Percentiles rank a stretch among this genome's conserved stretches.
Evolutionary conservation across 2,888 invertebrate species (phyloP).

Genomic region (Lordiphosa fenestrarum): DNA sequence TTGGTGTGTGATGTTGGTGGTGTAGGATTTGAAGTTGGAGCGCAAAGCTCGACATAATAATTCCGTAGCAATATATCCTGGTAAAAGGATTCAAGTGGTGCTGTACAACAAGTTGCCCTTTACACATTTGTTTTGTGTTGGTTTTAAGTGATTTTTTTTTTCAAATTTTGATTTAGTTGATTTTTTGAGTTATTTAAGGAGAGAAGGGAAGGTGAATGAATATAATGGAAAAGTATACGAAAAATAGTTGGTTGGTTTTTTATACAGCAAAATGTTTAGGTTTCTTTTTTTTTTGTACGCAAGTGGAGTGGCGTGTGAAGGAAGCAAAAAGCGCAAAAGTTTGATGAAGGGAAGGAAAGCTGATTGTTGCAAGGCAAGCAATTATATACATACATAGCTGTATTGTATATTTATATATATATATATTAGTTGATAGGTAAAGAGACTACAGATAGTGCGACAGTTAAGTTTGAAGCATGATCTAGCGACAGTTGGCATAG

Average conservation of each 20-base stretch:
- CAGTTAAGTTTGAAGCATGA: constrained; percentile 60
- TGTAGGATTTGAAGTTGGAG: constrained; percentile 73
- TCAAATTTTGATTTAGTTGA: constrained; percentile 32
- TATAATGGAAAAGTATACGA: constrained; percentile 71
- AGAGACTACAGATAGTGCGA: constrained; percentile 64
- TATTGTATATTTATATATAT: constrained; percentile 22
- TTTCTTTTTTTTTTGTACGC: constrained; percentile 15
- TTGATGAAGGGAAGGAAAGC: not conserved
- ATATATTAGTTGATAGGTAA: constrained; percentile 16
- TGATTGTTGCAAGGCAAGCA: constrained; percentile 6
- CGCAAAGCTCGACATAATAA: constrained; percentile 76
- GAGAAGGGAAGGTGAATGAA: constrained; percentile 65
- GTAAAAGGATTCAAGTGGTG: constrained; percentile 76
- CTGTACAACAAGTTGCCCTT: constrained; percentile 77
- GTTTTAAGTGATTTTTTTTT: constrained; percentile 17
- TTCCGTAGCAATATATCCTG: constrained; percentile 76
- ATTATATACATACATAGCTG: constrained; percentile 3
- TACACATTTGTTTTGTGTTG: constrained; percentile 59
- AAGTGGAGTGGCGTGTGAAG: constrained; percentile 7
- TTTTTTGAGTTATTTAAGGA: constrained; percentile 38
- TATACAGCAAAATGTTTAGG: constrained; percentile 47
- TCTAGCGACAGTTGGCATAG: constrained; percentile 64
- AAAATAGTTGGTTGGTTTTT: constrained; percentile 47
- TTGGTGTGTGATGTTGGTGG: constrained; percentile 76
- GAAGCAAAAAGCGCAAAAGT: no score